Conservation (phyloP, 2,888 invertebrate genomes). For the Hyposoter didymator region DNA sequence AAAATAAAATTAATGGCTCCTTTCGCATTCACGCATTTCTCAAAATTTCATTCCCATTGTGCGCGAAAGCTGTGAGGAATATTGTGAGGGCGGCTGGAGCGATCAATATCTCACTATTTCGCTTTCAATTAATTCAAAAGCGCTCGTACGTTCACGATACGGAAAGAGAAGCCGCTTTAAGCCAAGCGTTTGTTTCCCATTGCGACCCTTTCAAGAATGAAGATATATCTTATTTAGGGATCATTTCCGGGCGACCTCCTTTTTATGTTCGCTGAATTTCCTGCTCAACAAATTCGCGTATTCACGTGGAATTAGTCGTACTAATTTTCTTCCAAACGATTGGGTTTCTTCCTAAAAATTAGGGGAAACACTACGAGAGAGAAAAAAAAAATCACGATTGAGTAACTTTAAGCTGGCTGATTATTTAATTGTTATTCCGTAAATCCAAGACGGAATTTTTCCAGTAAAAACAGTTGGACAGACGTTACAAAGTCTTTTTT, state of each 20-base stretch:
- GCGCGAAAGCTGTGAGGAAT: background rate
- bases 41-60: background rate
- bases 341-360: background rate
- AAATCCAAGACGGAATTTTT: background rate
- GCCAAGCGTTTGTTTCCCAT: conserved; percentile 28
- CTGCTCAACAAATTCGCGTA: background rate
- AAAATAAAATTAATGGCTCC: background rate
- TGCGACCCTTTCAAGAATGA: conserved; percentile 19
- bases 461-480: background rate
- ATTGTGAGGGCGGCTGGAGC: background rate
- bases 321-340: background rate
- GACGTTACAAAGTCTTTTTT: background rate
- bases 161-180: conserved; percentile 11
- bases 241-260: conserved; percentile 44
- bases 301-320: background rate
- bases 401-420: background rate
- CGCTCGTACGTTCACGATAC: conserved; percentile 9
- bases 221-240: conserved; percentile 38
- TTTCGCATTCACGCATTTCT: background rate
- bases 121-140: conserved; percentile 31
- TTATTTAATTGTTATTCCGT: background rate
- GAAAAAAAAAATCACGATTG: background rate
- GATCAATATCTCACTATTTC: conserved; percentile 40
- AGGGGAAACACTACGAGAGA: background rate
- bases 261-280: background rate